These are phyloP conservation scores for Aurelia coerulea DNA, from an alignment of 30 jellyfish, hydroid and myxozoan genomes.

Conservation along the genomic window DNA sequence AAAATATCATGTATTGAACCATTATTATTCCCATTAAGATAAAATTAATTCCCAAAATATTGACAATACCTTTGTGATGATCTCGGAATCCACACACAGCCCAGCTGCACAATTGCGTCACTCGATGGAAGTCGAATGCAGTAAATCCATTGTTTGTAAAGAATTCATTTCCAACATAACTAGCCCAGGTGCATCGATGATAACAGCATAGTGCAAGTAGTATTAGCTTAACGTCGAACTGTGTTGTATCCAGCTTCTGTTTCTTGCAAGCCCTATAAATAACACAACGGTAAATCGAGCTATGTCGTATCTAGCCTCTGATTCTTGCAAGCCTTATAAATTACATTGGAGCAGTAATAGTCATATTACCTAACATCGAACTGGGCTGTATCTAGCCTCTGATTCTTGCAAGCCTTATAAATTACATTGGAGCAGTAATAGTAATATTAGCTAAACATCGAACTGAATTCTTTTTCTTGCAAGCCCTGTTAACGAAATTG, in stretches of 20 bases:
- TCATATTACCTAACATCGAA: background rate
- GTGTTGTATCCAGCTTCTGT: slow-evolving; percentile 17
- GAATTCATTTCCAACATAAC: slow-evolving; percentile 82
- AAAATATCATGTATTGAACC: too few relatives aligned
- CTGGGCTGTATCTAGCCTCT: slow-evolving; percentile 6
- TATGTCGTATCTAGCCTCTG: slow-evolving; percentile 24
- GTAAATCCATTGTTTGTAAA: slow-evolving; percentile 63
- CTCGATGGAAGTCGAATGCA: slow-evolving; percentile 74
- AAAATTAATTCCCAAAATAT: too few relatives aligned
- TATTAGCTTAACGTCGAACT: slow-evolving; percentile 20
- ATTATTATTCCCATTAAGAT: too few relatives aligned
- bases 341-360: too few relatives aligned
- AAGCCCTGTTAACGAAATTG: too few relatives aligned
- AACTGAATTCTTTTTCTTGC: too few relatives aligned
- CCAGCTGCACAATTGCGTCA: slow-evolving; percentile 91
- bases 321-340: background rate
- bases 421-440: background rate
- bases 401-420: background rate
- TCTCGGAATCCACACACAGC: slow-evolving; percentile 90
- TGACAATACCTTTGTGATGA: slow-evolving; percentile 48
- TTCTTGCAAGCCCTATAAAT: slow-evolving; percentile 31
- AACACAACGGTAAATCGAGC: too few relatives aligned
- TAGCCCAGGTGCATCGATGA: slow-evolving; percentile 93
- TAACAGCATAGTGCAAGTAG: slow-evolving; percentile 89
- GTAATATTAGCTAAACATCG: too few relatives aligned